Evolutionary conservation across 2,797 vertebrate species (phyloP), one percentile per base, ranked within the genome.

Genomic region (Acestrorhynchus altus): DNA sequence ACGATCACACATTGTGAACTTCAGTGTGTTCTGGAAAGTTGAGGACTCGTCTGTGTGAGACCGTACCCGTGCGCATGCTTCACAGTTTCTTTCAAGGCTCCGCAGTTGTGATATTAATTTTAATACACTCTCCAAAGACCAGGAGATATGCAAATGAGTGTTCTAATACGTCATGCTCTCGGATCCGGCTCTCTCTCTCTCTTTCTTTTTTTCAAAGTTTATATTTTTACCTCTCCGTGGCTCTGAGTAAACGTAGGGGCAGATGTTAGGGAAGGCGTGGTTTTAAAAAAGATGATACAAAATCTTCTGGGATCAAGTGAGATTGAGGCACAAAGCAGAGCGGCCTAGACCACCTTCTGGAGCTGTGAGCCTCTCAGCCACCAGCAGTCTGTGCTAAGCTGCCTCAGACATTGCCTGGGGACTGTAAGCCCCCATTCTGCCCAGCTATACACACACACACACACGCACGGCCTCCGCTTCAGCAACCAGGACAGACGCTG

Each of bases 401-500:
- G 60, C 64, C 28, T 71, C 12, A 61, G 59, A 67, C 72, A 61
- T 18, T 56, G 72, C 54, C 60, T 40, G 39, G 81, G 76, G 72
- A 59, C 74, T 71, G 51, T 57, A 74, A 76, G 64, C 64, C 26
- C 65, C n/a, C 31, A 49, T 72, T 76, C 68, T 66, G 63, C n/a
- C 35, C 64, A 42, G 18, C 24, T 12, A 44, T 18, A 63, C 28
- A 18, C 49, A 72, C 56, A 47, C 18, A 49, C 39, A 47, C 31
- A 47, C 46, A 70, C 69, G 44, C 4, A 51, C n/a, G 31, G 63
- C 20, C 46, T 35, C 39, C 60, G 57, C 46, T 44, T 59, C 72
- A 76, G 77, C 63, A 81, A 79, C 54, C 35, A 76, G 71, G 67
- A 80, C 71, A 83, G 80, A 72, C 16, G 24, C 20, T 72, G 77